Percentiles rank a stretch among this genome's conserved stretches.
Conservation (phyloP, 1,140 invertebrate species). For the Bombus confusus region DNA sequence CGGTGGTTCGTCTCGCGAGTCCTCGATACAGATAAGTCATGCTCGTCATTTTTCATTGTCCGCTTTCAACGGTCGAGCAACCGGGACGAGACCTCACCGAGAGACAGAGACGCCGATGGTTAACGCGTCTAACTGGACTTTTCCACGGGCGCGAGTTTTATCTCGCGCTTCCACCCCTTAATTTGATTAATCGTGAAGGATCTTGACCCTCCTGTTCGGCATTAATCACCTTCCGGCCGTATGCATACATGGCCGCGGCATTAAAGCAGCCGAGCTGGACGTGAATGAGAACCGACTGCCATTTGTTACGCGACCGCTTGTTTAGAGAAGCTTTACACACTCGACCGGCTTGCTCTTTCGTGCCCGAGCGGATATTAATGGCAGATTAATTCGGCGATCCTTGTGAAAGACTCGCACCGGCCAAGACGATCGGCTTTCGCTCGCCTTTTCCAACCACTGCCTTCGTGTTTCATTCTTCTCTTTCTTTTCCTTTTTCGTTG, state of each 20-base stretch:
- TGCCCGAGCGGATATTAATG: slow-evolving; percentile 78
- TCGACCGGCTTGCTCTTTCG: slow-evolving; percentile 77
- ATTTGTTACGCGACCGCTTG: slow-evolving; percentile 81
- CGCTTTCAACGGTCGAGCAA: slow-evolving; percentile 60
- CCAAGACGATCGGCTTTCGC: background rate
- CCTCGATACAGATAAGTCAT: slow-evolving; percentile 70
- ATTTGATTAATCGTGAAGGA: slow-evolving; percentile 82
- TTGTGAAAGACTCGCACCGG: background rate
- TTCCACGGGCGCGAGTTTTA: slow-evolving; percentile 80
- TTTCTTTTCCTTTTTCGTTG: background rate
- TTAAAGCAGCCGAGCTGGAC: slow-evolving; percentile 68
- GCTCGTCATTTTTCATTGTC: slow-evolving; percentile 66
- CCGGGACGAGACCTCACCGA: background rate
- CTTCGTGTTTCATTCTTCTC: background rate
- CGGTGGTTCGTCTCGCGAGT: slow-evolving; percentile 30
- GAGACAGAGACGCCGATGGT: slow-evolving; percentile 4
- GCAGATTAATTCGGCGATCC: slow-evolving; percentile 81
- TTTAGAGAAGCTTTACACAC: slow-evolving; percentile 81
- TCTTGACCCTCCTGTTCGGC: slow-evolving; percentile 76
- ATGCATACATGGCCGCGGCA: slow-evolving; percentile 81
- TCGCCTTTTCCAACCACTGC: background rate
- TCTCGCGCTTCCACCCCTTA: slow-evolving; percentile 81
- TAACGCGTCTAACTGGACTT: slow-evolving; percentile 65
- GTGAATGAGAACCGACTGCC: slow-evolving; percentile 61
- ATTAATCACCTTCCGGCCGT: slow-evolving; percentile 79